phyloP scores from a whole-genome alignment of 2,113 vertebrate genomes.

The Colius striatus region DNA sequence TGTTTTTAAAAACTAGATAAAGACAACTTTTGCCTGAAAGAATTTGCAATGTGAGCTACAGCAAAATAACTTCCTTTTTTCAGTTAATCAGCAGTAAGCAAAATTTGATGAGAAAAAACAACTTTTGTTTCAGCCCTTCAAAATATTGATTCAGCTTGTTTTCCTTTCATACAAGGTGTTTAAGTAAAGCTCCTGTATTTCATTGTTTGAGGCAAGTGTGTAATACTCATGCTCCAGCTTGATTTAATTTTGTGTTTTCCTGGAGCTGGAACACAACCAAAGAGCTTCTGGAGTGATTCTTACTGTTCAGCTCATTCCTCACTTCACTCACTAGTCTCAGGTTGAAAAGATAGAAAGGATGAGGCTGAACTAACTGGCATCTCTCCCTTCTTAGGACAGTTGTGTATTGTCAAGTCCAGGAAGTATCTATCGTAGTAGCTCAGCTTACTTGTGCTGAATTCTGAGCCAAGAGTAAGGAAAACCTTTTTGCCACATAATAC shows the following conservation, averaged over 20 bases:
- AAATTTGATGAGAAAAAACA: not conserved
- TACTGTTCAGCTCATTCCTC: not conserved
- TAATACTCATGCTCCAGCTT: not conserved
- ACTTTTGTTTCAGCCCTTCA: not conserved
- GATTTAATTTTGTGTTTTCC: not conserved
- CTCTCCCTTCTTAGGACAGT: not conserved
- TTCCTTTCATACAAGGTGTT: not conserved
- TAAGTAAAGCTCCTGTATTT: not conserved
- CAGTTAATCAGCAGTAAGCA: not conserved
- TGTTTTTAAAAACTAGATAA: not conserved
- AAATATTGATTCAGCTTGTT: not conserved
- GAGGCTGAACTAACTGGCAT: not conserved
- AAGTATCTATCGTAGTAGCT: not conserved
- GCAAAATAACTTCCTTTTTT: not conserved
- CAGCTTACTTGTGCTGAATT: not conserved
- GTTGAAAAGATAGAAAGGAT: not conserved
- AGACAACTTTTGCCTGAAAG: not conserved
- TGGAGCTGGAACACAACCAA: not conserved
- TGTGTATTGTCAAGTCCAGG: not conserved
- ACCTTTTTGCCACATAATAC: not conserved
- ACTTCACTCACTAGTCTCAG: not conserved
- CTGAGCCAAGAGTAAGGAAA: not conserved
- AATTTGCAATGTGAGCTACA: not conserved
- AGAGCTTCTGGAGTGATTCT: not conserved
- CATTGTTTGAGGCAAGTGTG: not conserved